Evolutionary conservation across 2,113 vertebrate species (phyloP).

Genomic region (Platichthys flesus): DNA sequence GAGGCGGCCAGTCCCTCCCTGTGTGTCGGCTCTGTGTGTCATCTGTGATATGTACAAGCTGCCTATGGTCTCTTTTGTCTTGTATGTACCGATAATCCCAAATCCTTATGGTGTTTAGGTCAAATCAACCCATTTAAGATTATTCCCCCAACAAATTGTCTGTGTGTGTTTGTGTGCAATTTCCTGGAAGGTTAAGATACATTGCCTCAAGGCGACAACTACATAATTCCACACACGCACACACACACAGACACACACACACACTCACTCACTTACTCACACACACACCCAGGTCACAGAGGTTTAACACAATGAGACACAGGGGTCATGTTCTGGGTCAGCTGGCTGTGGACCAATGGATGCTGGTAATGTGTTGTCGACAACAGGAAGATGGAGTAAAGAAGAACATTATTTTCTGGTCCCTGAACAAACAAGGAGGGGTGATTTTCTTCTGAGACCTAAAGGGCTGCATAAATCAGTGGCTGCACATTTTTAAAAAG

Average conservation of each 20-base stretch:
- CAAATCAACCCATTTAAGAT: neutral
- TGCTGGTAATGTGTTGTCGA: constrained; percentile 15
- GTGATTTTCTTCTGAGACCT: too few species aligned
- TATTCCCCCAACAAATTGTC: neutral
- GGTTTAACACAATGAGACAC: constrained; percentile 41
- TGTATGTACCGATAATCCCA: neutral
- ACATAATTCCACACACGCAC: too few species aligned
- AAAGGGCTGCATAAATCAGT: too few species aligned
- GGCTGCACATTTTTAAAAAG: too few species aligned
- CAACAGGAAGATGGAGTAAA: constrained; percentile 7
- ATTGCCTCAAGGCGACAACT: too few species aligned
- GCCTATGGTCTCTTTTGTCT: constrained; percentile 3
- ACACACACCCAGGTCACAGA: constrained; percentile 30
- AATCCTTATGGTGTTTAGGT: neutral
- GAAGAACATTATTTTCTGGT: neutral
- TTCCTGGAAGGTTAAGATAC: too few species aligned
- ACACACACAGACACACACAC: neutral
- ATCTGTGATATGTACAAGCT: neutral
- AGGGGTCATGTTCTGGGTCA: constrained; percentile 53
- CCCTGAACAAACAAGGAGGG: neutral
- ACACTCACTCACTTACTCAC: constrained; percentile 7
- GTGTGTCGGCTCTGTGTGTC: constrained; percentile 9
- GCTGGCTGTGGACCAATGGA: constrained; percentile 26
- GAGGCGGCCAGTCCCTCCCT: neutral
- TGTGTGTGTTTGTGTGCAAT: neutral